Evolutionary conservation across 2,113 vertebrate genomes (phyloP).

Genomic region (Sorex fumeus): DNA sequence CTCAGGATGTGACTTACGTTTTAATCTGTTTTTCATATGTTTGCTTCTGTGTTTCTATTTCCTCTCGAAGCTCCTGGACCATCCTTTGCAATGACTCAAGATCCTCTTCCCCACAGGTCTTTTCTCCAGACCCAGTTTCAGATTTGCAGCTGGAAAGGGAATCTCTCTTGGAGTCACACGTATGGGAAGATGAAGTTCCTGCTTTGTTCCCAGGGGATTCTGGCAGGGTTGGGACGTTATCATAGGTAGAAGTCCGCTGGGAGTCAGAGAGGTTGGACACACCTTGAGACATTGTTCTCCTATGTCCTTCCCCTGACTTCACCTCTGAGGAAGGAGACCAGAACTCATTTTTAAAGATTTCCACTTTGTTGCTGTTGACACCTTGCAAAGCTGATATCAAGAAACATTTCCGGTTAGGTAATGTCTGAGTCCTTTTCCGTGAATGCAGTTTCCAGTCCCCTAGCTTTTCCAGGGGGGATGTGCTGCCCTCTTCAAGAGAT

Average conservation of each 20-base stretch:
- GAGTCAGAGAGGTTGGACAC: constrained; percentile 91
- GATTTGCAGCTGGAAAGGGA: constrained; percentile 66
- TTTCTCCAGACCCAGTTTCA: constrained; percentile 57
- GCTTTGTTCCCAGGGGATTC: constrained; percentile 9
- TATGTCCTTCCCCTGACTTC: constrained; percentile 87
- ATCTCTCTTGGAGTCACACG: constrained; percentile 77
- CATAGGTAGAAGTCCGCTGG: constrained; percentile 79
- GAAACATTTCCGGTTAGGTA: constrained; percentile 91
- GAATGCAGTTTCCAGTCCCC: constrained; percentile 87
- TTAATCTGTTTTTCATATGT: constrained; percentile 86
- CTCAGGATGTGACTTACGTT: constrained; percentile 84
- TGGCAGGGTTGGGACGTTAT: constrained; percentile 66
- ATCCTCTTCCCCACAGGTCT: constrained; percentile 68
- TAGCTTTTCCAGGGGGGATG: not conserved
- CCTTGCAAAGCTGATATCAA: constrained; percentile 80
- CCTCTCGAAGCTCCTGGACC: constrained; percentile 79
- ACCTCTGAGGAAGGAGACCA: constrained; percentile 81
- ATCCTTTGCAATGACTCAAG: constrained; percentile 77
- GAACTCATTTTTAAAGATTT: constrained; percentile 83
- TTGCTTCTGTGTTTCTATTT: constrained; percentile 84
- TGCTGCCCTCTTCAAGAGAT: constrained; percentile 33
- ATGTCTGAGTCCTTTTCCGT: constrained; percentile 96
- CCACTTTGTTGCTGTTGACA: constrained; percentile 64
- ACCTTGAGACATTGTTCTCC: constrained; percentile 93
- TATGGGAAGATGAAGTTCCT: constrained; percentile 35